Evolutionary conservation across 1,140 invertebrate species (phyloP).

Genomic region (Orussus abietinus): DNA sequence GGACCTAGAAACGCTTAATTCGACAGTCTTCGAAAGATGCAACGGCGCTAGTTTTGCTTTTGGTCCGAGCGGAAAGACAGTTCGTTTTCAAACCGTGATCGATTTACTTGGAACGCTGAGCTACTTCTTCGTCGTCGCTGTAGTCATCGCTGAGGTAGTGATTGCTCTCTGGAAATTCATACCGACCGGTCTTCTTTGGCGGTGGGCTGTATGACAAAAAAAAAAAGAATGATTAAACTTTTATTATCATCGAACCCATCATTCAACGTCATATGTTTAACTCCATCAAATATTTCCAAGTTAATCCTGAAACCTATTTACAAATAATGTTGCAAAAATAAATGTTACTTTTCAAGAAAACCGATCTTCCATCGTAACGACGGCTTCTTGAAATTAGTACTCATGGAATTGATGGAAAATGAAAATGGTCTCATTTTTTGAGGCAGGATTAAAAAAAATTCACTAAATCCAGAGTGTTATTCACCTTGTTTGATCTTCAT

Average conservation of each 20-base stretch:
- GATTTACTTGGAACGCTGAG: slow-evolving; percentile 44
- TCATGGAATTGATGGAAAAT: too few species aligned
- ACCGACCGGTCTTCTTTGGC: slow-evolving; percentile 53
- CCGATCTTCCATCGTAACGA: too few species aligned
- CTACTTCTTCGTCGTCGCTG: slow-evolving; percentile 51
- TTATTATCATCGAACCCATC: too few species aligned
- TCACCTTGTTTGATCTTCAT: slow-evolving; percentile 50
- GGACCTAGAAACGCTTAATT: background rate
- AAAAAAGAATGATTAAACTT: too few species aligned
- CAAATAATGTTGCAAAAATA: background rate
- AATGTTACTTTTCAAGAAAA: background rate
- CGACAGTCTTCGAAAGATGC: background rate
- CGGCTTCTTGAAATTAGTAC: too few species aligned
- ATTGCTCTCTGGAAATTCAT: slow-evolving; percentile 42
- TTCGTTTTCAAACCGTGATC: slow-evolving; percentile 12
- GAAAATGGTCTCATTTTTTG: too few species aligned
- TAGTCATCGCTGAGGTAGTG: slow-evolving; percentile 50
- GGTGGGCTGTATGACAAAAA: slow-evolving; percentile 47
- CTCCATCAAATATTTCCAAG: too few species aligned
- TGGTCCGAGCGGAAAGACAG: slow-evolving; percentile 24
- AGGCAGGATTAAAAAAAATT: too few species aligned
- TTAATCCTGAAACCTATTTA: background rate
- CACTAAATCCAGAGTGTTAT: slow-evolving; percentile 30
- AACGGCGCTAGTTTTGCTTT: slow-evolving; percentile 15
- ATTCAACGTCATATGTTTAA: too few species aligned